phyloP scores from a whole-genome alignment of 2,888 invertebrate species.

The Tipula lateralis region DNA sequence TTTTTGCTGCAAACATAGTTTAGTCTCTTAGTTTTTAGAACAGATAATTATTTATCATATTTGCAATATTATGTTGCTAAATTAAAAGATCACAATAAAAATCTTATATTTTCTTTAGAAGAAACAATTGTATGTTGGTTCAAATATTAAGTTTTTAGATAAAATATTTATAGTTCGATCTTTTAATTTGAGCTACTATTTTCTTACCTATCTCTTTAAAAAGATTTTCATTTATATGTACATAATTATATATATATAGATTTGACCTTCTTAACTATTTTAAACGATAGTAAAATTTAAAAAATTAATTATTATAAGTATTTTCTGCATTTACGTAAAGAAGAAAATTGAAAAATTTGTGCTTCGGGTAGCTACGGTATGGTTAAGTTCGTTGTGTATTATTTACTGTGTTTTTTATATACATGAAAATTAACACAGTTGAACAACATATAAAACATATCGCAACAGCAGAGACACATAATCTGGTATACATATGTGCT shows the following conservation, averaged over 20 bases:
- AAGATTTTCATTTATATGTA: not conserved
- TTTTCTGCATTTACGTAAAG: not conserved
- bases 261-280: not conserved
- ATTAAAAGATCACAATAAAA: too few relatives aligned
- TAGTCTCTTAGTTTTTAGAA: too few relatives aligned
- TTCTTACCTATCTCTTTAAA: not conserved
- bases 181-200: not conserved
- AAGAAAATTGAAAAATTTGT: not conserved
- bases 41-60: too few relatives aligned
- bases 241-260: not conserved
- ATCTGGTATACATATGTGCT: not conserved
- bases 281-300: not conserved
- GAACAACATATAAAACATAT: not conserved
- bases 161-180: not conserved
- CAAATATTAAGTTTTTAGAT: too few relatives aligned
- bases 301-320: constrained; percentile 2
- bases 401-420: not conserved
- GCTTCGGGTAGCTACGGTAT: not conserved
- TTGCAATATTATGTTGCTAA: too few relatives aligned
- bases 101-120: not conserved
- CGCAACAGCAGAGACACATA: not conserved
- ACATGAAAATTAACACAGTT: constrained; percentile 24
- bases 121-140: too few relatives aligned
- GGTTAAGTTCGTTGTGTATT: not conserved
- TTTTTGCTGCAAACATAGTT: too few relatives aligned